phyloP scores from a whole-genome alignment of 2,888 invertebrate species.

The Drosophila colorata region DNA sequence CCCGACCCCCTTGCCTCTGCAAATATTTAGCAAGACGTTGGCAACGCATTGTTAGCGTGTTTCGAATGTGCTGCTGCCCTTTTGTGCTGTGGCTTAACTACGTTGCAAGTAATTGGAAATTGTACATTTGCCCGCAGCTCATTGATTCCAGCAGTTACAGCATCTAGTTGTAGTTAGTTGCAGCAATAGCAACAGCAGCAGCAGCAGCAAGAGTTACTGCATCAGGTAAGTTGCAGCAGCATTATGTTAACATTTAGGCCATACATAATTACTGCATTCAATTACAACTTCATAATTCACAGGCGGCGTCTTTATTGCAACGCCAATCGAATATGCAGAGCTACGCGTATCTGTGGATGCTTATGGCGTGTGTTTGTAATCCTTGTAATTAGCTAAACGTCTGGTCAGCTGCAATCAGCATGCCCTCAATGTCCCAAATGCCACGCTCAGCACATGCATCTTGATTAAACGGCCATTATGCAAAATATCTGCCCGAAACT shows the following conservation, averaged over 20 bases:
- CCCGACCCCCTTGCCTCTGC: background rate
- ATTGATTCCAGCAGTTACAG: slow-evolving; percentile 27
- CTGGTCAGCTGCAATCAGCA: slow-evolving; percentile 31
- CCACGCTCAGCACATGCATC: slow-evolving; percentile 27
- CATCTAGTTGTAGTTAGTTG: background rate
- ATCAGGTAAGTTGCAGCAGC: slow-evolving; percentile 11
- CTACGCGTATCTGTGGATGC: background rate
- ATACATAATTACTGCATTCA: slow-evolving; percentile 68
- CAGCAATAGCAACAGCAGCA: background rate
- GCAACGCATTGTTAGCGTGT: slow-evolving; percentile 34
- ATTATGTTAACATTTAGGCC: slow-evolving; percentile 32
- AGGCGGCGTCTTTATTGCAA: slow-evolving; percentile 11
- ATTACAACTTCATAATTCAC: slow-evolving; percentile 69
- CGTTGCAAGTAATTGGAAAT: slow-evolving; percentile 46
- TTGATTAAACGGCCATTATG: slow-evolving; percentile 53
- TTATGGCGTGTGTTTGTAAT: slow-evolving; percentile 31
- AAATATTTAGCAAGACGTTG: background rate
- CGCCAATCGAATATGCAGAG: slow-evolving; percentile 5
- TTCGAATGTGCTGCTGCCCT: slow-evolving; percentile 23
- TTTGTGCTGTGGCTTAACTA: slow-evolving; percentile 31
- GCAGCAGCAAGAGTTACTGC: background rate
- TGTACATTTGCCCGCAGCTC: slow-evolving; percentile 24
- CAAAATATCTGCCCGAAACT: slow-evolving; percentile 20
- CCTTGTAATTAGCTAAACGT: slow-evolving; percentile 53
- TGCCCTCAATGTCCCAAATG: slow-evolving; percentile 28